Evolutionary conservation across 2,888 invertebrate genomes (phyloP), one percentile per base, ranked within the genome.

Genomic region (Andrena flavipes): DNA sequence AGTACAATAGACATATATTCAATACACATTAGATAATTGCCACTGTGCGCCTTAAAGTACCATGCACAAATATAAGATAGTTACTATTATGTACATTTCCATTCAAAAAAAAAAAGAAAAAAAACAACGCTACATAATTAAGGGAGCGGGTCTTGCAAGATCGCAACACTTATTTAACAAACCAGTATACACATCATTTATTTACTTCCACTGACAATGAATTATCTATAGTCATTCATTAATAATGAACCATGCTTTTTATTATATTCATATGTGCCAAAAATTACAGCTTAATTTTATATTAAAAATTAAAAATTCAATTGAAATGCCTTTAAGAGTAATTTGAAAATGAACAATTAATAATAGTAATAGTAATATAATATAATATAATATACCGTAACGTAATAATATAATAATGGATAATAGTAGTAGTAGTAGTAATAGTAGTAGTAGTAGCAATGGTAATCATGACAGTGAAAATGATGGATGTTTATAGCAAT

Each of bases 121-220:
- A 65, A 67, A 59, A 42, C 56, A 42, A 68, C 30, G 64, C 72
- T 68, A 82, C 74, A 42, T 77, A 75, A 67, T 76, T 65, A 79
- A 82, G 80, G 85, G 85, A 84, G 64, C 64, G 82, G 85, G 84
- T 84, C 75, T 85, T 79, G 84, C 86, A 87, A 86, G 85, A 90
- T 85, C 88, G 91, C 84, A 90, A 92, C 88, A 91, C 90, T 91
- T 87, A 87, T 87, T 92, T 91, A 91, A 92, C 89, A 91, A 92
- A 92, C 92, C 91, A 92, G 88, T 91, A 91, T 91, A 92, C 90
- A 92, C 88, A 91, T 91, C 87, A 82, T 92, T 92, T 92, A 92
- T 92, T 92, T 90, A 89, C 87, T 90, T 90, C 89, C 83, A 90
- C 89, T 91, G 92, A 93, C 92, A 91, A 91, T 91, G 90, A 90